Conservation (phyloP, 1,140 invertebrate species). For the Heliconius melpomene region DNA sequence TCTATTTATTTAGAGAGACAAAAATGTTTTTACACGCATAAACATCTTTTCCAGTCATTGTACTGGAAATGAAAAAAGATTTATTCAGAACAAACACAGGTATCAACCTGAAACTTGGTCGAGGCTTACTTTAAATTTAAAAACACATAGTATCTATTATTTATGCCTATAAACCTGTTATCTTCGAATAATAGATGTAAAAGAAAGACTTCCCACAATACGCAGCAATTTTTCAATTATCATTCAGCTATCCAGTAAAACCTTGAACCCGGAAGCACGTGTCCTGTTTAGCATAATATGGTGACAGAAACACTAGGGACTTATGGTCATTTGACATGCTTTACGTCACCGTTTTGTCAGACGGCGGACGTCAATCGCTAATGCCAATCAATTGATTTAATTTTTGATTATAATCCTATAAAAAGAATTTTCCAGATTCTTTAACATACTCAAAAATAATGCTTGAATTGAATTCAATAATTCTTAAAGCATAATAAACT, state of each 20-base stretch:
- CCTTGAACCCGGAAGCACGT: constrained; percentile 55
- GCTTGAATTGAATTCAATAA: too few species aligned
- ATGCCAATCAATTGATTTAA: constrained; percentile 20
- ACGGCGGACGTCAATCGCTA: constrained; percentile 33
- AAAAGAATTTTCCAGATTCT: neutral
- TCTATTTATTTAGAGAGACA: neutral
- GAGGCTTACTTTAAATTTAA: constrained; percentile 22
- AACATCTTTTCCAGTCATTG: neutral
- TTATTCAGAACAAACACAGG: constrained; percentile 24
- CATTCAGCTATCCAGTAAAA: constrained; percentile 28
- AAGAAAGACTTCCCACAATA: neutral
- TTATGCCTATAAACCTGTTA: constrained; percentile 27
- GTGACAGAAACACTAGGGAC: constrained; percentile 52
- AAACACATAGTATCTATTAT: constrained; percentile 22
- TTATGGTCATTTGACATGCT: constrained; percentile 46
- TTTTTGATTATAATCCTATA: neutral
- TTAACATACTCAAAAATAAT: too few species aligned
- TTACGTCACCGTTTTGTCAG: constrained; percentile 43
- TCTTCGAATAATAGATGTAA: constrained; percentile 6
- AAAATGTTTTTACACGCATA: neutral
- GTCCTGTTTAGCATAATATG: constrained; percentile 56
- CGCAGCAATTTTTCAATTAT: constrained; percentile 27
- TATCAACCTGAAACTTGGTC: constrained; percentile 16
- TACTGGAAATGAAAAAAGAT: constrained; percentile 19
- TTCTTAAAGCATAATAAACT: too few species aligned